Evolutionary conservation across 2,797 vertebrate species (phyloP).

Genomic region (Lepilemur ruficaudatus): DNA sequence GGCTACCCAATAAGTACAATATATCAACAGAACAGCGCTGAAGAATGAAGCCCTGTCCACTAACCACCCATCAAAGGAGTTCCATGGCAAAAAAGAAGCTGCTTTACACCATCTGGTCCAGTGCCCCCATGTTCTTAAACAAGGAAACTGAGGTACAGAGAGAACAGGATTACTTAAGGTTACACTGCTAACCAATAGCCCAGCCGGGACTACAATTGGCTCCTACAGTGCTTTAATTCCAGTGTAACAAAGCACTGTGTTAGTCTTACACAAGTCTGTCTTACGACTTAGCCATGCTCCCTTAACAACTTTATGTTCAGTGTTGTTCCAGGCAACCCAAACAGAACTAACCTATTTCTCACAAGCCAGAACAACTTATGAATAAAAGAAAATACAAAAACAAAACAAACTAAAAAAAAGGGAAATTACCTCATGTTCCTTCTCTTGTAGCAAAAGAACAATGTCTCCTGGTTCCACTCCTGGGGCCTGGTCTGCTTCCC

Average conservation of each 20-base stretch:
- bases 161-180: background rate
- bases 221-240: background rate
- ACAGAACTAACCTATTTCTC: background rate
- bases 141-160: background rate
- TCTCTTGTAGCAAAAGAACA: conserved; percentile 96
- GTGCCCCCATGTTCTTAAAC: background rate
- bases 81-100: background rate
- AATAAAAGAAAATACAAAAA: background rate
- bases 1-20: background rate
- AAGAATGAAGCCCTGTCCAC: background rate
- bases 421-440: conserved; percentile 94
- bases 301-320: background rate
- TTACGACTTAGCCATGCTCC: background rate
- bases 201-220: background rate
- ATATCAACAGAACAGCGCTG: background rate
- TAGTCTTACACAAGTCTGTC: background rate
- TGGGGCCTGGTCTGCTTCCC: conserved; percentile 98
- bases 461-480: conserved; percentile 97
- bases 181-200: background rate
- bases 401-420: background rate
- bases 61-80: background rate
- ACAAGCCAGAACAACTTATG: background rate
- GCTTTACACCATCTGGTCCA: background rate
- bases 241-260: background rate
- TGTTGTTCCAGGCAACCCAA: background rate